Evolutionary conservation across 2,797 vertebrate genomes (phyloP), one percentile per base, ranked within the genome.

Genomic region (Spondyliosoma cantharus): DNA sequence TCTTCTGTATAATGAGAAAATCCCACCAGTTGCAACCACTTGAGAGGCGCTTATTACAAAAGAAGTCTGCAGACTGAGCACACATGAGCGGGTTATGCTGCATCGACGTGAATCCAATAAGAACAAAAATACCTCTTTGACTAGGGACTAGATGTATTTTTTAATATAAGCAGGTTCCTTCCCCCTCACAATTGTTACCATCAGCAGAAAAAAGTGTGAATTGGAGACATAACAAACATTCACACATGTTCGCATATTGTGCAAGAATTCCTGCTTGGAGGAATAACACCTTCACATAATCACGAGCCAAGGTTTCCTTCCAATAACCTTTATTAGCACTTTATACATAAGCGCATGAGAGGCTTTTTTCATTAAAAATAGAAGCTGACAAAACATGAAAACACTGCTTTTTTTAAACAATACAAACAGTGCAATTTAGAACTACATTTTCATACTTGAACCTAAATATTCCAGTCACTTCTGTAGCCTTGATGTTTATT

Each of bases 141-240:
- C 53, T 1, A 25, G 58, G 65, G 74, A 70, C 50, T 42, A 52
- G 45, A 78, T 60, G 80, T 67, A 48, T 71, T 80, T 54, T 80
- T 69, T 8, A 54, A 58, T 74, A 45, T 14, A 45, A 78, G 74
- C 32, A 46, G 27, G 60, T 81, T 84, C n/a, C 59, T 76, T 82
- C 4, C 45, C 63, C 49, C 43, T 42, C 19, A 12, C 20, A 64
- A 24, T 27, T 76, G 48, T 71, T 56, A 57, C 60, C 14, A 58
- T 76, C 46, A 60, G 50, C 59, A 63, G 11, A 72, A 22, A 43
- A 37, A 49, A 57, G 52, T 49, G 59, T 66, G 43, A 66, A 50
- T 59, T 8, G 53, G 43, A 69, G 25, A 56, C 4, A 25, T 61
- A 46, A 58, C 8, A 58, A 54, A 60, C 57, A 64, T 17, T 45